Evolutionary conservation across 1,140 invertebrate genomes (phyloP).

Genomic region (Argopecten irradians): DNA sequence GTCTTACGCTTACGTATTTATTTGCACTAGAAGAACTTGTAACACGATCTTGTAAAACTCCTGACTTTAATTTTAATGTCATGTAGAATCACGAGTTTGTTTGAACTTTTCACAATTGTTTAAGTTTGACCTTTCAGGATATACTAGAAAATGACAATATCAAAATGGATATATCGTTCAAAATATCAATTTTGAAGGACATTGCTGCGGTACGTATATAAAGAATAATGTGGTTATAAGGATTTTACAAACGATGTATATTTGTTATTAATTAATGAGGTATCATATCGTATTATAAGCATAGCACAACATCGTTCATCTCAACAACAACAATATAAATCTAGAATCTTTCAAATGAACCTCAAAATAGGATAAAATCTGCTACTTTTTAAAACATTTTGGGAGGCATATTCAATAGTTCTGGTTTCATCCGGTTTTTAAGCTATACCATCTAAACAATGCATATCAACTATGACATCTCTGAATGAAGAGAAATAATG

Average conservation of each 20-base stretch:
- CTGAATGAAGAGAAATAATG: neutral
- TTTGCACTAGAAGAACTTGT: neutral
- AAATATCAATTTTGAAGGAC: constrained; percentile 94
- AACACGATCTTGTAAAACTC: neutral
- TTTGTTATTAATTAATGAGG: neutral
- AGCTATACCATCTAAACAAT: no score
- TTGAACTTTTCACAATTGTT: constrained; percentile 30
- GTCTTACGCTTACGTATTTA: neutral
- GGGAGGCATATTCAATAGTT: no score
- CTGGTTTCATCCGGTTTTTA: no score
- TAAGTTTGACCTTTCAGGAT: constrained; percentile 80
- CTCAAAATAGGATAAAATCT: neutral
- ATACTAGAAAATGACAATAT: constrained; percentile 94
- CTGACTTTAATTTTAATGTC: no score
- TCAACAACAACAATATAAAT: neutral
- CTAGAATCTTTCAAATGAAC: neutral
- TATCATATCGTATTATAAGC: neutral
- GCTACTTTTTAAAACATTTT: no score
- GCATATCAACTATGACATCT: neutral
- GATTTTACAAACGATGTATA: neutral
- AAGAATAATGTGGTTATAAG: no score
- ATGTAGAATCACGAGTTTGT: no score
- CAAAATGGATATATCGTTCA: constrained; percentile 93
- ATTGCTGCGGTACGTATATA: constrained; percentile 83
- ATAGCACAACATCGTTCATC: neutral